These are phyloP conservation scores for Apodemus sylvaticus DNA, from an alignment of 2,113 vertebrate species.

Conservation along the genomic window DNA sequence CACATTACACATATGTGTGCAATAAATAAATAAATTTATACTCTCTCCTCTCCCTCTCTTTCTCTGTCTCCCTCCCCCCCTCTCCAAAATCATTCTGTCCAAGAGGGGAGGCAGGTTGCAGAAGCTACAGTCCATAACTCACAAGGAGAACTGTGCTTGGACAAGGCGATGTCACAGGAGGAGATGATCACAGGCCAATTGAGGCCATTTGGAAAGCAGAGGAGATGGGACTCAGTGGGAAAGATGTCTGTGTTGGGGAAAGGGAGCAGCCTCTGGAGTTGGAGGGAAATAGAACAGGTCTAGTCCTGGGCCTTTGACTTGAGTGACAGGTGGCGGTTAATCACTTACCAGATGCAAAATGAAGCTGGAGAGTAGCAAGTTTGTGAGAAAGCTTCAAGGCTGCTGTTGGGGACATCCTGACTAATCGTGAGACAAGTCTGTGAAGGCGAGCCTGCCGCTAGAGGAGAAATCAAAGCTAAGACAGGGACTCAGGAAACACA, in stretches of 20 bases:
- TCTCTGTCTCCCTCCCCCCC: too few relatives aligned
- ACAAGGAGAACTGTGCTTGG: neutral
- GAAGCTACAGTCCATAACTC: neutral
- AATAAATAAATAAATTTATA: neutral
- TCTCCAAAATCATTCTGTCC: neutral
- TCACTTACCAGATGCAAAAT: neutral
- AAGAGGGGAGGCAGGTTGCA: neutral
- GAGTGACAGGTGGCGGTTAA: neutral
- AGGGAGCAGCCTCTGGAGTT: neutral
- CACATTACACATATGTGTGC: neutral
- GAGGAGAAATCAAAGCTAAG: slow-evolving; percentile 26
- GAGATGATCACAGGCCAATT: too few relatives aligned
- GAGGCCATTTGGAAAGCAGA: neutral
- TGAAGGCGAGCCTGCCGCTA: neutral
- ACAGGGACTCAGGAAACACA: neutral
- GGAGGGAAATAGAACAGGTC: neutral
- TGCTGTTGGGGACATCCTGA: neutral
- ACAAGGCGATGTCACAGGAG: neutral
- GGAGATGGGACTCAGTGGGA: neutral
- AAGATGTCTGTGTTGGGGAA: rapidly evolving
- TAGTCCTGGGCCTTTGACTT: neutral
- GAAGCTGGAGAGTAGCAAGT: neutral
- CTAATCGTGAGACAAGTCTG: slow-evolving; percentile 27
- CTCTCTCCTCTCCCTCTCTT: too few relatives aligned
- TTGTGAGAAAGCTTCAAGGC: neutral